phyloP scores from a whole-genome alignment of 2,797 vertebrate species.

The Pangasius larnaudii region DNA sequence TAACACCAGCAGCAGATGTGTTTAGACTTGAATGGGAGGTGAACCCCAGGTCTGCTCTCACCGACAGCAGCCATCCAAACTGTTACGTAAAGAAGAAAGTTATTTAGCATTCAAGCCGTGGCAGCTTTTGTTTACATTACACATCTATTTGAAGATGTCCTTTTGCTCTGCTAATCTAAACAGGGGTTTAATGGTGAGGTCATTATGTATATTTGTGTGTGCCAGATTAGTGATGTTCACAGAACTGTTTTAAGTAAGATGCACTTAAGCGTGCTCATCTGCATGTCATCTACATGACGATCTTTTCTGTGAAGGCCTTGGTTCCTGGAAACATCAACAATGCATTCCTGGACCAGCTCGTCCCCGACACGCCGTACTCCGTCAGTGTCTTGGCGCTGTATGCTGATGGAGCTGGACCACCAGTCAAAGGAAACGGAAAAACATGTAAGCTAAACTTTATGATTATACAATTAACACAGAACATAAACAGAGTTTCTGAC shows the following conservation, averaged over 20 bases:
- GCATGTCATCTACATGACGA: slow-evolving; percentile 37
- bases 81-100: slow-evolving; percentile 49
- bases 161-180: slow-evolving; percentile 55
- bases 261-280: slow-evolving; percentile 32
- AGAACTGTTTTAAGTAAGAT: slow-evolving; percentile 43
- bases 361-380: slow-evolving; percentile 88
- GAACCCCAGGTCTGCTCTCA: background rate
- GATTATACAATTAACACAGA: slow-evolving; percentile 6
- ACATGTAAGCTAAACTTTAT: slow-evolving; percentile 80
- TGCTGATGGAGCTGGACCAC: slow-evolving; percentile 83
- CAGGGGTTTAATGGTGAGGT: slow-evolving; percentile 64
- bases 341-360: slow-evolving; percentile 86
- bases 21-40: slow-evolving; percentile 38
- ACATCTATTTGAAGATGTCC: slow-evolving; percentile 59
- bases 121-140: slow-evolving; percentile 67
- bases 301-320: slow-evolving; percentile 77
- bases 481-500: slow-evolving; percentile 14
- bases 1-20: slow-evolving; percentile 6
- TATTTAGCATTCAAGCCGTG: slow-evolving; percentile 60
- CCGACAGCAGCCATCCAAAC: slow-evolving; percentile 43
- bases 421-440: slow-evolving; percentile 79
- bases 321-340: slow-evolving; percentile 84
- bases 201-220: slow-evolving; percentile 67
- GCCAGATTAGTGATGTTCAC: slow-evolving; percentile 60
- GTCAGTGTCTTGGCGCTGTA: slow-evolving; percentile 86